Evolutionary conservation across 2,797 vertebrate genomes (phyloP).

Genomic region (Acestrorhynchus altus): DNA sequence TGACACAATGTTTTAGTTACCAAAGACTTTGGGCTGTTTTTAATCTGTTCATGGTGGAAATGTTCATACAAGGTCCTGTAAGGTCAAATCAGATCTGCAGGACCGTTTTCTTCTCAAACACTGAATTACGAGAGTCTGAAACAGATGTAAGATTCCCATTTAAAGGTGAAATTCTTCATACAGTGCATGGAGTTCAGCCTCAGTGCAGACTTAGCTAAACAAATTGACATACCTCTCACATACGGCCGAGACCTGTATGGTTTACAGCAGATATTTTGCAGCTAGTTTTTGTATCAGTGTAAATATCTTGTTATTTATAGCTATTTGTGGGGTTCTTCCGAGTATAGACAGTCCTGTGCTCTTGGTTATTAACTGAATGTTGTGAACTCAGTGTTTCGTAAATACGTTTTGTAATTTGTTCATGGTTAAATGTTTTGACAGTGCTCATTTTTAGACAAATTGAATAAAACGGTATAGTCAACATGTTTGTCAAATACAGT

Average conservation of each 20-base stretch:
- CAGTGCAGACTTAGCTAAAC: conserved; percentile 58
- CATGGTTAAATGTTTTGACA: conserved; percentile 39
- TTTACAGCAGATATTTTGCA: conserved; percentile 67
- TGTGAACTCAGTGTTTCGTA: conserved; percentile 38
- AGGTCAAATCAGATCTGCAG: too few relatives aligned
- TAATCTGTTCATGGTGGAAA: too few relatives aligned
- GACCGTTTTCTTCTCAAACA: too few relatives aligned
- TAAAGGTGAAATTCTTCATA: conserved; percentile 28
- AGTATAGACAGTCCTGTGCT: conserved; percentile 24
- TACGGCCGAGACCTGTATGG: conserved; percentile 65
- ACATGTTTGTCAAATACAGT: conserved; percentile 28
- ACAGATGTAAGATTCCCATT: too few relatives aligned
- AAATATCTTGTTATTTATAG: conserved; percentile 41
- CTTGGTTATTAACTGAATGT: conserved; percentile 26
- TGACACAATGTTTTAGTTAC: too few relatives aligned
- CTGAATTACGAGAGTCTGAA: too few relatives aligned
- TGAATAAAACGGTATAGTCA: conserved; percentile 36
- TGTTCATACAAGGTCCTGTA: too few relatives aligned
- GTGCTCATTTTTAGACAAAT: conserved; percentile 32
- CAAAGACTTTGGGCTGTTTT: too few relatives aligned
- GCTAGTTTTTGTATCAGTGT: conserved; percentile 44
- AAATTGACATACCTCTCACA: conserved; percentile 72
- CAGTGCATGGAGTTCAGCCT: conserved; percentile 21
- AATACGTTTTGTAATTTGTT: conserved; percentile 16
- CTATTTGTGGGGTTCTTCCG: conserved; percentile 34